phyloP scores from a whole-genome alignment of 2,888 invertebrate species.

The Drosophila siamana region DNA sequence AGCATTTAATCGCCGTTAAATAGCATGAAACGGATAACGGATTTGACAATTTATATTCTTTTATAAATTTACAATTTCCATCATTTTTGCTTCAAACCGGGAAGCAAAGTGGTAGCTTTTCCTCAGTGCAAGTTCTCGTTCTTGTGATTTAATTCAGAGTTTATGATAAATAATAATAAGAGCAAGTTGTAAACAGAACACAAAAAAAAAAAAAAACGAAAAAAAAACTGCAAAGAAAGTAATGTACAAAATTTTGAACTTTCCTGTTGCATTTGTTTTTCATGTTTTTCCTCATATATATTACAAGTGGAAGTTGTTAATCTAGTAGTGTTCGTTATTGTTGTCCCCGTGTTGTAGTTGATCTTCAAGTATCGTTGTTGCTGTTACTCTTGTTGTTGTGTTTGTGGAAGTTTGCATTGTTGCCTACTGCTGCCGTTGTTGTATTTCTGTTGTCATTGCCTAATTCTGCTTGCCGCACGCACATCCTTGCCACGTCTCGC shows the following conservation, averaged over 20 bases:
- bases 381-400: background rate
- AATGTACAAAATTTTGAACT: background rate
- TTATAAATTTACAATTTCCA: too few species aligned
- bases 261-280: background rate
- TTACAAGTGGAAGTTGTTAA: background rate
- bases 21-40: too few species aligned
- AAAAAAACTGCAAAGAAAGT: background rate
- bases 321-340: background rate
- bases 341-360: background rate
- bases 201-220: too few species aligned
- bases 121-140: too few species aligned
- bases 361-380: background rate
- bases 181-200: background rate
- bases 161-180: too few species aligned
- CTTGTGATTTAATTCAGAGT: too few species aligned
- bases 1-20: too few species aligned
- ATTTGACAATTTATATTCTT: too few species aligned
- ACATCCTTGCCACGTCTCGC: conserved; percentile 7
- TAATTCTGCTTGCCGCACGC: background rate
- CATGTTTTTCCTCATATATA: background rate
- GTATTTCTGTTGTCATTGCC: background rate
- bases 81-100: too few species aligned
- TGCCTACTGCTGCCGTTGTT: background rate
- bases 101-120: too few species aligned
- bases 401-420: background rate